Conservation (phyloP, 2,888 invertebrate species). For the Thymelicus acteon region DNA sequence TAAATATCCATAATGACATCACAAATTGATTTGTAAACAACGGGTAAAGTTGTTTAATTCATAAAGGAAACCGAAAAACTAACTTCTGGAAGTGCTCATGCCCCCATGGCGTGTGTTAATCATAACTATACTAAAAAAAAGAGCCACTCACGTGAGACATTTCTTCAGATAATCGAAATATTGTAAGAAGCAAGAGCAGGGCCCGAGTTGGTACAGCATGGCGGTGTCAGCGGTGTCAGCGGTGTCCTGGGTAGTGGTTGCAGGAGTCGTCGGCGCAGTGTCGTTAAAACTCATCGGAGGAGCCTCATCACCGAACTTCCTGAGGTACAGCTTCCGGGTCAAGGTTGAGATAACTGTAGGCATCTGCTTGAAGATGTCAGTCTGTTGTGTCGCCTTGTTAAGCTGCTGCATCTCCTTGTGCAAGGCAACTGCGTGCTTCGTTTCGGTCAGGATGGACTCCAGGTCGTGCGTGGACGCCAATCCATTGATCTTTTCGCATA, state of each 20-base stretch:
- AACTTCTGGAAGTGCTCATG: too few relatives aligned
- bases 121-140: background rate
- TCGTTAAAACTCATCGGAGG: background rate
- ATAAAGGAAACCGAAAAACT: too few relatives aligned
- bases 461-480: slow-evolving; percentile 57
- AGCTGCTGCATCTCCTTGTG: slow-evolving; percentile 55
- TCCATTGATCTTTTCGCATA: slow-evolving; percentile 63
- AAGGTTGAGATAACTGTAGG: slow-evolving; percentile 61
- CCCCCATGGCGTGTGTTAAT: too few relatives aligned
- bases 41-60: too few relatives aligned
- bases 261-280: slow-evolving; percentile 7
- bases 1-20: background rate
- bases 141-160: slow-evolving; percentile 55
- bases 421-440: slow-evolving; percentile 67
- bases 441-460: slow-evolving; percentile 66
- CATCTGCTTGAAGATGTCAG: slow-evolving; percentile 62
- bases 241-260: background rate
- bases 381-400: slow-evolving; percentile 53
- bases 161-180: slow-evolving; percentile 59
- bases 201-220: slow-evolving; percentile 49
- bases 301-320: slow-evolving; percentile 49
- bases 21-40: too few relatives aligned
- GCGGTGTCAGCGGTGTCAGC: slow-evolving; percentile 45
- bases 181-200: slow-evolving; percentile 57
- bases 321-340: slow-evolving; percentile 63